phyloP scores from a whole-genome alignment of 2,797 vertebrate genomes.

The Enteromius argenteus region DNA sequence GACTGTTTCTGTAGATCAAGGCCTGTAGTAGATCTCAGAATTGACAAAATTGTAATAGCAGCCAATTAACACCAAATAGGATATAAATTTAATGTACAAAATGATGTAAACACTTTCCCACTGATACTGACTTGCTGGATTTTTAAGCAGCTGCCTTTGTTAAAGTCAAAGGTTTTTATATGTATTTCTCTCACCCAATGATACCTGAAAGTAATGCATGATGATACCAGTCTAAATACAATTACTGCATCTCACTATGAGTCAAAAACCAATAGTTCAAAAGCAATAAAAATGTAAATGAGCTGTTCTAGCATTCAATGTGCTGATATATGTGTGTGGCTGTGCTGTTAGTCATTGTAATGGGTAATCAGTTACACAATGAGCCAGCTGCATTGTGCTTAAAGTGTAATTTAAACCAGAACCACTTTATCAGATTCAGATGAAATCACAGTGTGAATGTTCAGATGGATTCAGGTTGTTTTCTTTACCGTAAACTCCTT shows the following conservation, averaged over 20 bases:
- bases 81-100: background rate
- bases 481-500: slow-evolving; percentile 88
- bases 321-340: slow-evolving; percentile 26
- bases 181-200: background rate
- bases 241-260: slow-evolving; percentile 32
- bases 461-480: background rate
- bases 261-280: slow-evolving; percentile 42
- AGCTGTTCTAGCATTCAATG: slow-evolving; percentile 21
- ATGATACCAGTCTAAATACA: slow-evolving; percentile 43
- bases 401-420: slow-evolving; percentile 22
- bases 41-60: background rate
- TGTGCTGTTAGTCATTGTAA: slow-evolving; percentile 30
- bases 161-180: slow-evolving; percentile 18
- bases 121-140: background rate
- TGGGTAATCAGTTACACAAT: slow-evolving; percentile 21
- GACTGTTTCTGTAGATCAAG: background rate
- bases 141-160: background rate
- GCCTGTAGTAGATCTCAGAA: background rate
- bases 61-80: background rate
- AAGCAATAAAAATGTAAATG: slow-evolving; percentile 55
- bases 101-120: background rate
- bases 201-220: slow-evolving; percentile 29
- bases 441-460: background rate
- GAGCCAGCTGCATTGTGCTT: slow-evolving; percentile 25
- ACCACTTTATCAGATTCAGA: slow-evolving; percentile 22